Conservation (phyloP, 2,888 invertebrate species). For the Pogonocherus hispidulus region DNA sequence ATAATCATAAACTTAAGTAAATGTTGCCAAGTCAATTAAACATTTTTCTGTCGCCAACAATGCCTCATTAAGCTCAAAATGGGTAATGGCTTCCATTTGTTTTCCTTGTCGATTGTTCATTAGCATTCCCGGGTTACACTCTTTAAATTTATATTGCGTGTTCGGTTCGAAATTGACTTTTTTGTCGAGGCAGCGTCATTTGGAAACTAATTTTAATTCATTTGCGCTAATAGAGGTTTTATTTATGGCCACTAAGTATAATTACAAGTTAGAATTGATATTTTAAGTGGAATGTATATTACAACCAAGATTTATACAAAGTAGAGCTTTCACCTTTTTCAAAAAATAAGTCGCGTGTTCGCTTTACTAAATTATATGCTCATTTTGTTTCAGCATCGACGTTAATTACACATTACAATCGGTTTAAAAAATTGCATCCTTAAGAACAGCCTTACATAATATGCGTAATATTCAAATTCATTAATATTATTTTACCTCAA, state of each 20-base stretch:
- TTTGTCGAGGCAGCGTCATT: conserved; percentile 2
- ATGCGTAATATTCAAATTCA: too few relatives aligned
- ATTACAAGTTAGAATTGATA: conserved; percentile 1
- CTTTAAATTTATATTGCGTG: conserved; percentile 14
- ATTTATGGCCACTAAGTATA: conserved; percentile 14
- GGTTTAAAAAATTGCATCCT: too few relatives aligned
- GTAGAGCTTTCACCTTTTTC: too few relatives aligned
- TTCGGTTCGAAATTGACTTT: conserved; percentile 18
- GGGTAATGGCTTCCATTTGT: conserved; percentile 24
- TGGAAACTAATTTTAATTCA: conserved; percentile 10
- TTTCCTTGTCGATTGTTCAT: conserved; percentile 28
- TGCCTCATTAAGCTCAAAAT: conserved; percentile 17
- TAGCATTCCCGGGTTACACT: conserved; percentile 19
- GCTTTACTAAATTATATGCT: too few relatives aligned
- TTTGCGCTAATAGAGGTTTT: conserved; percentile 10
- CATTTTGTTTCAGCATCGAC: too few relatives aligned
- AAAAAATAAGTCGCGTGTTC: too few relatives aligned
- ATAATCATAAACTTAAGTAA: background rate
- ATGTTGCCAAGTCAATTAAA: conserved; percentile 14
- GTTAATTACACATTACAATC: too few relatives aligned
- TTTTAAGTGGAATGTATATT: background rate
- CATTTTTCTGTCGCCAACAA: conserved; percentile 10
- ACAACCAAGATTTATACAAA: background rate
- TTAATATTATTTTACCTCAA: too few relatives aligned
- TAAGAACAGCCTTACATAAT: too few relatives aligned